Percentiles rank a stretch among this genome's conserved stretches.
Conservation (phyloP, 2,888 invertebrate species). For the Leptopilina syphax region DNA sequence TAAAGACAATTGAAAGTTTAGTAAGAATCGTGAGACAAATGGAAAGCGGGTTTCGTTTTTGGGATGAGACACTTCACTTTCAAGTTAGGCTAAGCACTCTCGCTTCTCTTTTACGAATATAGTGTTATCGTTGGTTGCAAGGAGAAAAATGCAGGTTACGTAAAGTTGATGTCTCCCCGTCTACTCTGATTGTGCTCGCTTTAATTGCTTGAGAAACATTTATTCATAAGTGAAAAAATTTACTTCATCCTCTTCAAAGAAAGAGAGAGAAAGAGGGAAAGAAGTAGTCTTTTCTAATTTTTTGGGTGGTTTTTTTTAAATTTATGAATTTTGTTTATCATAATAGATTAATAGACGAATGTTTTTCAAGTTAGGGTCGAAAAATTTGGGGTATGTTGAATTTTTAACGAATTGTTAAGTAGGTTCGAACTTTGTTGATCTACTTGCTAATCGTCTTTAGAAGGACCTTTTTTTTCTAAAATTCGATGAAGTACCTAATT, state of each 20-base stretch:
- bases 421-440: too few relatives aligned
- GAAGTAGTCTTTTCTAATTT: not conserved
- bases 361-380: not conserved
- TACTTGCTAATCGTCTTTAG: too few relatives aligned
- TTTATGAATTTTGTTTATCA: not conserved
- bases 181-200: conserved; percentile 29
- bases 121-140: conserved; percentile 13
- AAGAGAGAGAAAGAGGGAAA: not conserved
- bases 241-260: conserved; percentile 1
- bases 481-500: too few relatives aligned
- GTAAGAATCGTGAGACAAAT: conserved; percentile 7
- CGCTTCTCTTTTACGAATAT: conserved; percentile 24
- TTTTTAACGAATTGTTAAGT: too few relatives aligned
- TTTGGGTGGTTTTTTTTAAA: not conserved
- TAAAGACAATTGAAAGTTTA: conserved; percentile 8
- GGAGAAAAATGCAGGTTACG: conserved; percentile 30
- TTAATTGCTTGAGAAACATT: conserved; percentile 36
- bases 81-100: conserved; percentile 3
- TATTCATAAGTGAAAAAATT: conserved; percentile 28
- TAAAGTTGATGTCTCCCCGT: conserved; percentile 11
- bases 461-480: too few relatives aligned
- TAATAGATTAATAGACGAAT: too few relatives aligned
- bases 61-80: conserved; percentile 6
- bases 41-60: conserved; percentile 12
- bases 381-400: too few relatives aligned